Base-by-base conservation (phyloP, 2,797 vertebrate species). In the Gambelia wislizenii region DNA sequence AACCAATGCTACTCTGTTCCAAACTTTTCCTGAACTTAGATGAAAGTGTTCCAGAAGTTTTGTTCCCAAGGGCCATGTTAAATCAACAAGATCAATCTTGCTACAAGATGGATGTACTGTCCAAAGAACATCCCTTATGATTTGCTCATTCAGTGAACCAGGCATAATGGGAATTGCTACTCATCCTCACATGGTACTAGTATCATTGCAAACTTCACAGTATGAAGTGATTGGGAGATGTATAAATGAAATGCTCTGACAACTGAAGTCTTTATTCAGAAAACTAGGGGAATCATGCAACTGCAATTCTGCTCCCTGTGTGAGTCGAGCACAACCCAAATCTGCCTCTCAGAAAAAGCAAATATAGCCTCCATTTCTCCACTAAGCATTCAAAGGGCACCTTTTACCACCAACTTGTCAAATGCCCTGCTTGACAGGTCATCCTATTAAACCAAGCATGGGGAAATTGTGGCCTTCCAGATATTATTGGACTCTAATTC, bases 101-200 rank as follows among this genome's bases (percentile, higher is more conserved):
- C 75, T 86, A 61, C n/a, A 90, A 89, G 81, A 42, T 85, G 83
- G 27, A 25, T 42, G 61, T 61, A 44, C 47, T 76, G 77, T 87
- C n/a, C 30, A 61, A 54, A 8, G 44, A 91, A 75, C 22, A 22
- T 80, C 81, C 82, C 80, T 88, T 20, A 83, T 74, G 86, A 85
- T 83, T 77, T 77, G 85, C 49, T 83, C 14, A 88, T 54, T 0
- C 83, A 82, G 12, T 88, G 89, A 87, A 27, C 91, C 44, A 84
- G 75, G 52, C 36, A 72, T 64, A 70, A 20, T 13, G 27, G 49
- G 76, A 69, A 49, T 88, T 91, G 75, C 85, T 30, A 64, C 56
- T 67, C 20, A 64, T 78, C 75, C 25, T 78, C 47, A 67, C 4
- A 67, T 67, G 27, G 25, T 64, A 69, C 25, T 33, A 69, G 59